Conservation (phyloP, 2,888 invertebrate genomes). For the Euphydryas editha region DNA sequence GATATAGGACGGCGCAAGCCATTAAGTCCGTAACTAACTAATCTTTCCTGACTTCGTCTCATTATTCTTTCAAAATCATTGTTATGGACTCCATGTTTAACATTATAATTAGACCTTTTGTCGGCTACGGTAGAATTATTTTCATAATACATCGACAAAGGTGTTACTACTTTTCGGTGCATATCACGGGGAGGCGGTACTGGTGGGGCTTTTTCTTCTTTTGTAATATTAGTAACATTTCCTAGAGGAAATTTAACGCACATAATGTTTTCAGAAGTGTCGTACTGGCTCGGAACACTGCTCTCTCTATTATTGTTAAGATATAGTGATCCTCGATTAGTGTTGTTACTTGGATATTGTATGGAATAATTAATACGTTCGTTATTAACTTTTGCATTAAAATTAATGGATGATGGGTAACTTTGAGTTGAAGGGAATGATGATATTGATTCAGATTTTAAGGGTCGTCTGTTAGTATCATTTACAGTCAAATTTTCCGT, state of each 20-base stretch:
- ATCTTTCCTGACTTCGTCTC: constrained; percentile 77
- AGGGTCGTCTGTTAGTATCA: constrained; percentile 65
- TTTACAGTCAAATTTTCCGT: constrained; percentile 62
- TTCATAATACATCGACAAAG: constrained; percentile 79
- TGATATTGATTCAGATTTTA: constrained; percentile 79
- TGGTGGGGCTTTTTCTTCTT: constrained; percentile 85
- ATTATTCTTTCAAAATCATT: constrained; percentile 79
- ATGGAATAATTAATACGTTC: constrained; percentile 81
- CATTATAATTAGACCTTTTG: constrained; percentile 59
- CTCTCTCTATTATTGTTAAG: constrained; percentile 69
- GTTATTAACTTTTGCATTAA: constrained; percentile 82
- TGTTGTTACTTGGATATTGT: constrained; percentile 68
- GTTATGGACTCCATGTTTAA: constrained; percentile 72
- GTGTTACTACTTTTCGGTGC: constrained; percentile 82
- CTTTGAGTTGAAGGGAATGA: constrained; percentile 81
- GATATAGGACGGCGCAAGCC: constrained; percentile 77
- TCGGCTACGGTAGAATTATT: constrained; percentile 65
- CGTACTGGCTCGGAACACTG: constrained; percentile 65
- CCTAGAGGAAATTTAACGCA: constrained; percentile 81
- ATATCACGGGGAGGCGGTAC: constrained; percentile 92
- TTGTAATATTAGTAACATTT: constrained; percentile 71
- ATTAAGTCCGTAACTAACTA: constrained; percentile 72
- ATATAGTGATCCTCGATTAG: constrained; percentile 67
- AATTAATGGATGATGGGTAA: constrained; percentile 81
- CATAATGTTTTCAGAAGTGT: constrained; percentile 73